A percentile compares a stretch with the other conserved stretches of the same genome.
Conservation (phyloP, 2,113 vertebrate genomes). For the Paraplagusia blochii region DNA sequence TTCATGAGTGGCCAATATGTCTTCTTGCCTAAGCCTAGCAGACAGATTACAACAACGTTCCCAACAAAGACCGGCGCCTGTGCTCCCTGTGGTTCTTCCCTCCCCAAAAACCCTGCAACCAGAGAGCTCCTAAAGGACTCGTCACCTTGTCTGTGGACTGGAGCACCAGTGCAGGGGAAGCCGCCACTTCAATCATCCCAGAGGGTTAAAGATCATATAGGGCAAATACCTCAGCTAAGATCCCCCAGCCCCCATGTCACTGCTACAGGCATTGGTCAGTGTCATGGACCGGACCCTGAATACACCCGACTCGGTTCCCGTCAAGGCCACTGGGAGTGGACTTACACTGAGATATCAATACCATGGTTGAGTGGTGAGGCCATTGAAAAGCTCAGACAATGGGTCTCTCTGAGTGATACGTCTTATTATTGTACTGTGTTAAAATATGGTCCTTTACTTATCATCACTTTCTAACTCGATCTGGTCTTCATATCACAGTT, state of each 20-base stretch:
- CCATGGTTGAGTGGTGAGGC: slow-evolving; percentile 43
- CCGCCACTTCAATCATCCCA: slow-evolving; percentile 75
- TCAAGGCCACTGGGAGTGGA: slow-evolving; percentile 40
- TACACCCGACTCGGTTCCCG: slow-evolving; percentile 40
- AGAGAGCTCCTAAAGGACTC: slow-evolving; percentile 75
- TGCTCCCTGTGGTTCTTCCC: slow-evolving; percentile 48
- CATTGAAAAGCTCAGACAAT: slow-evolving; percentile 56
- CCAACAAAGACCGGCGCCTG: slow-evolving; percentile 67
- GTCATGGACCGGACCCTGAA: slow-evolving; percentile 58
- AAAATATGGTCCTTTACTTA: slow-evolving; percentile 48
- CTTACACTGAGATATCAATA: slow-evolving; percentile 50
- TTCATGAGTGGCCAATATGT: slow-evolving; percentile 60
- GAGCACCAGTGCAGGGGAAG: slow-evolving; percentile 70
- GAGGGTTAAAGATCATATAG: slow-evolving; percentile 66
- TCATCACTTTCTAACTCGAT: slow-evolving; percentile 35
- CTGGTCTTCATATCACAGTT: slow-evolving; percentile 21
- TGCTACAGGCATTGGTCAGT: slow-evolving; percentile 75
- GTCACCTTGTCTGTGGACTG: slow-evolving; percentile 74
- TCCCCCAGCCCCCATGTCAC: slow-evolving; percentile 64
- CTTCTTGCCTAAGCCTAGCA: slow-evolving; percentile 57
- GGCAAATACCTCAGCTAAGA: slow-evolving; percentile 76
- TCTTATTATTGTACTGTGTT: slow-evolving; percentile 57
- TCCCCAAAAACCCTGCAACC: slow-evolving; percentile 66
- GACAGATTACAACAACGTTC: slow-evolving; percentile 68
- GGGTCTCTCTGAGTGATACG: slow-evolving; percentile 50